phyloP scores from a whole-genome alignment of 2,888 invertebrate species.

The Phyllotreta striolata region DNA sequence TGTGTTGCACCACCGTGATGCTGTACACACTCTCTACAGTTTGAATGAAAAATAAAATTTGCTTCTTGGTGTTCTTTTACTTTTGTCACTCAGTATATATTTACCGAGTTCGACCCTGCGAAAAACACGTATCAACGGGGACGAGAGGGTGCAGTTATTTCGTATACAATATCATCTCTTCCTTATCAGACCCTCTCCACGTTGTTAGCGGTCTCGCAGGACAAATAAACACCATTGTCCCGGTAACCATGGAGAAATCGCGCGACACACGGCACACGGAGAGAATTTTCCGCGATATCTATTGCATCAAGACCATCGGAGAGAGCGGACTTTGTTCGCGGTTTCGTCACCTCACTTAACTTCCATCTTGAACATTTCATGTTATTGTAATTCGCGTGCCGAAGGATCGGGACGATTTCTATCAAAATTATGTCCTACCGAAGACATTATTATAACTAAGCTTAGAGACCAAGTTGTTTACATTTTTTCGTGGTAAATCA shows the following conservation, averaged over 20 bases:
- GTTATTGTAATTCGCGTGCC: slow-evolving; percentile 2
- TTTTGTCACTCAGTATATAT: no score
- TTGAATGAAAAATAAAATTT: no score
- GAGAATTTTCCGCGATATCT: slow-evolving; percentile 47
- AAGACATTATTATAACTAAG: no score
- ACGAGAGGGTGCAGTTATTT: slow-evolving; percentile 52
- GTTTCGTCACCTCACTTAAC: slow-evolving; percentile 32
- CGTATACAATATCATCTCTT: slow-evolving; percentile 62
- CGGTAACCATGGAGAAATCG: slow-evolving; percentile 63
- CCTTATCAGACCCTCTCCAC: slow-evolving; percentile 62
- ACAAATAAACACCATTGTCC: slow-evolving; percentile 64
- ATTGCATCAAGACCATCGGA: slow-evolving; percentile 36
- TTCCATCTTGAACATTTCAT: slow-evolving; percentile 38
- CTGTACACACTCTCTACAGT: no score
- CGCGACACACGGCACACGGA: slow-evolving; percentile 56
- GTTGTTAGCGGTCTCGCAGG: slow-evolving; percentile 64
- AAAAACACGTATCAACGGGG: slow-evolving; percentile 5
- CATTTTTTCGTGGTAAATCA: no score
- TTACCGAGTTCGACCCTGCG: slow-evolving; percentile 24
- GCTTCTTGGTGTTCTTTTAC: no score
- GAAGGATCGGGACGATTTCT: no score
- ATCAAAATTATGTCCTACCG: no score
- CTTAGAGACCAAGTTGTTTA: no score
- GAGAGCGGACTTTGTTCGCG: slow-evolving; percentile 28
- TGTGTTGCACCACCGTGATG: no score